These are phyloP conservation scores for Macroglossus sobrinus DNA, from an alignment of 2,113 vertebrate genomes.

Conservation along the genomic window DNA sequence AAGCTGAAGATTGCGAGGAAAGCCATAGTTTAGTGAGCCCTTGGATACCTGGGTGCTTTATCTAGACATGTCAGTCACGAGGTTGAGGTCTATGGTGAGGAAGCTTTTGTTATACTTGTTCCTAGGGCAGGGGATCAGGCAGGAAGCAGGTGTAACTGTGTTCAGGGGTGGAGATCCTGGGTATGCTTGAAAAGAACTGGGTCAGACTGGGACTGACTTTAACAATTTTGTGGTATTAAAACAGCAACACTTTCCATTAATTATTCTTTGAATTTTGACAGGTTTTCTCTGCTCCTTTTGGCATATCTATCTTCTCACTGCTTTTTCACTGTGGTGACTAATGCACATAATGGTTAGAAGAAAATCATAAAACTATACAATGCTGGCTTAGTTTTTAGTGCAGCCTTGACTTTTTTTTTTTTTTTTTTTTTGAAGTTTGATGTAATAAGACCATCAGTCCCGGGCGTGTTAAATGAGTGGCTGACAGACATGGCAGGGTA, in stretches of 20 bases:
- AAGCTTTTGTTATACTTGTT: neutral
- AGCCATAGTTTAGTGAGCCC: neutral
- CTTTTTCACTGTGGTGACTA: constrained; percentile 25
- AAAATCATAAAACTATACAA: constrained; percentile 10
- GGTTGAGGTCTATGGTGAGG: neutral
- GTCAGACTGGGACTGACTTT: neutral
- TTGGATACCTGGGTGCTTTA: neutral
- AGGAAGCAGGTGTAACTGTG: neutral
- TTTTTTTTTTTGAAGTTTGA: constrained; percentile 64
- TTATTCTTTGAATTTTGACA: constrained; percentile 38
- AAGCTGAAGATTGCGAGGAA: neutral
- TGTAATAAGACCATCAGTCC: constrained; percentile 47
- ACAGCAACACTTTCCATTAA: constrained; percentile 22
- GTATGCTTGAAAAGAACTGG: neutral
- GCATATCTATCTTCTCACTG: neutral
- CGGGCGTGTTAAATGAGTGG: neutral
- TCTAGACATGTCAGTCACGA: neutral
- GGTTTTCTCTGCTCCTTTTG: constrained; percentile 38
- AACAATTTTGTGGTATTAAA: neutral
- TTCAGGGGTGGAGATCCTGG: neutral
- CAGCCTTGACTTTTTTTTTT: constrained; percentile 70
- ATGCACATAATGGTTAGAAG: neutral
- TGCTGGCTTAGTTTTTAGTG: constrained; percentile 55
- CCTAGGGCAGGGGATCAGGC: neutral
- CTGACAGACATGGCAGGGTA: constrained; percentile 7